phyloP scores from a whole-genome alignment of 2,113 vertebrate genomes.

The Calonectris borealis region DNA sequence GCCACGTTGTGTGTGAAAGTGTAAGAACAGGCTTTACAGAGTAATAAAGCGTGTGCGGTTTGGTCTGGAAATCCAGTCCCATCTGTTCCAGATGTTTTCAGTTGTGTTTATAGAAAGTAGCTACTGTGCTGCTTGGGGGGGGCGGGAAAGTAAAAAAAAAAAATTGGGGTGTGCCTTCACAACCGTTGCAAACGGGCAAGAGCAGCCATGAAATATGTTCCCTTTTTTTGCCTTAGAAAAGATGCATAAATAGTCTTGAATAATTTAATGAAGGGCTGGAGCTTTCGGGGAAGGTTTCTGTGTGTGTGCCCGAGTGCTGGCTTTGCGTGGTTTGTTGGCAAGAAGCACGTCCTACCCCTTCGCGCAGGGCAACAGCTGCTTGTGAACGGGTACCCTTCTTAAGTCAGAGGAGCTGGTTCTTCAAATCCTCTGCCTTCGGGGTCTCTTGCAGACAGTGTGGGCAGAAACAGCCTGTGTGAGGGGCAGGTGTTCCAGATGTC shows the following conservation, averaged over 20 bases:
- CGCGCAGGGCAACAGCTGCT: not conserved
- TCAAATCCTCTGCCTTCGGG: not conserved
- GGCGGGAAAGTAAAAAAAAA: not conserved
- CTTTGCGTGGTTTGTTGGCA: not conserved
- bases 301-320: not conserved
- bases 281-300: not conserved
- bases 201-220: not conserved
- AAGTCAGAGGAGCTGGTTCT: not conserved
- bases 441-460: not conserved
- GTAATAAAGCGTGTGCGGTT: not conserved
- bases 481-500: not conserved
- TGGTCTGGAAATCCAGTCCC: not conserved
- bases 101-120: conserved; percentile 52
- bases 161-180: not conserved
- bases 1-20: not conserved
- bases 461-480: not conserved
- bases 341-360: not conserved
- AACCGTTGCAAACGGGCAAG: not conserved
- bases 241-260: not conserved
- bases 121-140: not conserved
- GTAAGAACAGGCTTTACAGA: not conserved
- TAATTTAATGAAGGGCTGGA: not conserved
- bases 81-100: conserved; percentile 48
- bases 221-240: not conserved
- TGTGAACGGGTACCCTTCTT: not conserved